Evolutionary conservation across 23 tunicate species (phyloP).

Genomic region (Trididemnum nubilum): DNA sequence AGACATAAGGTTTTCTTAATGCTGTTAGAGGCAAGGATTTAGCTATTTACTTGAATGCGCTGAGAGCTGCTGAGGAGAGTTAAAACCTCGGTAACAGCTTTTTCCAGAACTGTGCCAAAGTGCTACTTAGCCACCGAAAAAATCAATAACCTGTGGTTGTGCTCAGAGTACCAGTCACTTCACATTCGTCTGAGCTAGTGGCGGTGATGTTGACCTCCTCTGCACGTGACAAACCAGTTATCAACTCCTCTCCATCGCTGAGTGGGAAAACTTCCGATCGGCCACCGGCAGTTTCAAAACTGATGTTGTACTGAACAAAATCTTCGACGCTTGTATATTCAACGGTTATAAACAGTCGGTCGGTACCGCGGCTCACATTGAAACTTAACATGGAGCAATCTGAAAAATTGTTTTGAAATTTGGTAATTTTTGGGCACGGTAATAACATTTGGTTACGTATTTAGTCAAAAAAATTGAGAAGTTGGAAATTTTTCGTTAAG

Average conservation of each 20-base stretch:
- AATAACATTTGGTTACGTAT: too few species aligned
- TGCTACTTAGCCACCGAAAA: neutral
- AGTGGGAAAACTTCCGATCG: neutral
- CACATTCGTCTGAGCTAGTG: slow-evolving; percentile 7
- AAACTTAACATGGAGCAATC: neutral
- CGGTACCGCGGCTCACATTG: neutral
- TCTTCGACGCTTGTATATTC: neutral
- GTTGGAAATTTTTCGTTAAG: too few species aligned
- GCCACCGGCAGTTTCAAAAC: neutral
- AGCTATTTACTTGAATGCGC: too few species aligned
- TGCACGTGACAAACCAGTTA: neutral
- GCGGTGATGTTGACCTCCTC: neutral
- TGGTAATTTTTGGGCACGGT: too few species aligned
- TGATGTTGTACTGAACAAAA: neutral
- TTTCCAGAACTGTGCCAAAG: too few species aligned
- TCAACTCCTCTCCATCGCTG: neutral
- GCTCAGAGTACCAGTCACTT: neutral
- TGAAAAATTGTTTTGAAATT: too few species aligned
- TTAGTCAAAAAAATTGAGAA: too few species aligned
- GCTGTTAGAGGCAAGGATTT: too few species aligned
- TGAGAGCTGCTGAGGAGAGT: too few species aligned
- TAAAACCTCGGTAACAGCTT: too few species aligned
- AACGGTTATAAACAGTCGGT: neutral
- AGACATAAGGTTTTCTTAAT: too few species aligned
- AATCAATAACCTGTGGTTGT: neutral